A percentile compares a stretch with the other conserved stretches of the same genome.
Evolutionary conservation across 2,113 vertebrate genomes (phyloP).

Genomic region (Nyctibius bracteatus): DNA sequence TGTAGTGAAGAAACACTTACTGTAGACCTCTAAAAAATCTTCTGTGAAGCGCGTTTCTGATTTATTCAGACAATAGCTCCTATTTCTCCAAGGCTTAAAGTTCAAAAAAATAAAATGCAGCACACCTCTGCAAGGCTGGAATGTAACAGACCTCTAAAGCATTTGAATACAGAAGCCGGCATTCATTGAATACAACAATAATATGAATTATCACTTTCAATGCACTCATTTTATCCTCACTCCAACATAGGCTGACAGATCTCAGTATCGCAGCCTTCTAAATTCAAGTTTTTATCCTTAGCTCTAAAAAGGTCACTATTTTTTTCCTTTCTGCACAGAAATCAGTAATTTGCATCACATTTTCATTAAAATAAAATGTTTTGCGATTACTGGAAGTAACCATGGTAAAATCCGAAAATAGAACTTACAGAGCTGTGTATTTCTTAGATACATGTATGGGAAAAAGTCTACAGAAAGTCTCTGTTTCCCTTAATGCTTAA

Average conservation of each 20-base stretch:
- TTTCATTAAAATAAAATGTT: not conserved
- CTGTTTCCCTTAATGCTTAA: not conserved
- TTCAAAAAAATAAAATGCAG: not conserved
- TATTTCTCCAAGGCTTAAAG: not conserved
- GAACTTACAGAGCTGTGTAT: not conserved
- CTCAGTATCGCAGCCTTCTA: not conserved
- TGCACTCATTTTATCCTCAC: not conserved
- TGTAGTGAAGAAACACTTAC: not conserved
- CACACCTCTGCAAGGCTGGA: not conserved
- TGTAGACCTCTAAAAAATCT: not conserved
- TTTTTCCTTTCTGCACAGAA: not conserved
- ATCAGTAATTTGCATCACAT: not conserved
- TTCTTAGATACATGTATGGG: rapidly evolving
- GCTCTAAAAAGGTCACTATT: not conserved
- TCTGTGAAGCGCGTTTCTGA: not conserved
- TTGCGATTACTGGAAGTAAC: not conserved
- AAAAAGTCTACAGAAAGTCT: not conserved
- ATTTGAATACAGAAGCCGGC: not conserved
- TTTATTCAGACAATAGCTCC: not conserved
- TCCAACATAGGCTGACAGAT: not conserved
- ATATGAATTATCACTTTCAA: not conserved
- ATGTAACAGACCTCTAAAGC: not conserved
- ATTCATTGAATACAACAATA: not conserved
- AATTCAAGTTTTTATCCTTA: not conserved
- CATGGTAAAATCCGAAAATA: not conserved